Evolutionary conservation across 1,140 invertebrate species (phyloP), one percentile per base, ranked within the genome.

Genomic region (Muscidifurax raptorellus): DNA sequence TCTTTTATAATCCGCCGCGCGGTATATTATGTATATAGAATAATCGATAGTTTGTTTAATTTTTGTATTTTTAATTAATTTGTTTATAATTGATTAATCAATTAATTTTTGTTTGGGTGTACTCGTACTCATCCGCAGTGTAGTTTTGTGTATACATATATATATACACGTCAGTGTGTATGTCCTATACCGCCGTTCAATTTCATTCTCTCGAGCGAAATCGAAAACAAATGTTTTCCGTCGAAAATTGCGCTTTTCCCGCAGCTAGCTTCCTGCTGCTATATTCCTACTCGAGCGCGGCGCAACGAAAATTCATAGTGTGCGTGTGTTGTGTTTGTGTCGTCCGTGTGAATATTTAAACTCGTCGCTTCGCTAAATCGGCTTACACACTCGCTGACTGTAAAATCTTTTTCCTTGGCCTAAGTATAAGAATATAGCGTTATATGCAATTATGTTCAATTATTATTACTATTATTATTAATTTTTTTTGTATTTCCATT

Each of bases 361-460:
- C 36, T 66, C 28, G 28, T 59, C 44, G 40, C 10, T 28, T 82
- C 36, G 36, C 59, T 30, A n/a, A 27, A 66, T 44, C 13, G 27
- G 69, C n/a, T 74, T 82, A 66, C 25, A 52, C 25, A 71, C 18
- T 85, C 84, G 71, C n/a, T 66, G 13, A 18, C n/a, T 72, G 66
- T 66, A 66, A 74, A 44, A 40, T 27, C 32, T 78, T 36, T 75
- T 28, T 27, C 6, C 27, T 27, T 28, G 30, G 32, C 15, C 81
- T 78, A 84, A 89, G 90, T 91, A 90, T 91, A 91, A 90, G 90
- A 91, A 92, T 92, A 92, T 90, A 89, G 86, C 66, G 36, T 84
- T 86, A 89, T 90, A 90, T 90, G 88, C 88, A 87, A 40, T 87
- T 86, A 85, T 90, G 87, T 90, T 88, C 87, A 89, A 85, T 90